Conservation (phyloP, 2,888 invertebrate species). For the Netelia virgata region DNA sequence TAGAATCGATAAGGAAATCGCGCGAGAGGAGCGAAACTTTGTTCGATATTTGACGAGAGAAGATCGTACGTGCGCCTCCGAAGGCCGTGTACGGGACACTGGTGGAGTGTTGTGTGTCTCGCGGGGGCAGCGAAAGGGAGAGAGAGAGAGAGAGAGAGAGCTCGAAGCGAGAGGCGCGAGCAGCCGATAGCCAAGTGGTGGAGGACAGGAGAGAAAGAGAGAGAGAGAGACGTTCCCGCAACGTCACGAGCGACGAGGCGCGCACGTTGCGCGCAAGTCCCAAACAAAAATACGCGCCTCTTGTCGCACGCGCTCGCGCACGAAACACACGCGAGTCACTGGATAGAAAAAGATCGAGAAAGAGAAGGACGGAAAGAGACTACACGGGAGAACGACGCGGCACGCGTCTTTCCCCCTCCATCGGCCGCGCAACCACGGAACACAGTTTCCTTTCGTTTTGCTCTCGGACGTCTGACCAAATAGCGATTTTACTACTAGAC, state of each 20-base stretch:
- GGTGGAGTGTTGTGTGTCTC: slow-evolving; percentile 76
- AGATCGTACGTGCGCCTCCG: slow-evolving; percentile 66
- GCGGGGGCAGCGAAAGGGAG: slow-evolving; percentile 58
- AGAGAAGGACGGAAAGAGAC: background rate
- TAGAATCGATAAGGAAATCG: background rate
- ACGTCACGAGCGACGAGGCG: slow-evolving; percentile 69
- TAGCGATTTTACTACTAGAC: slow-evolving; percentile 46
- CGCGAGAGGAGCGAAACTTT: slow-evolving; percentile 20
- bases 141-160: slow-evolving; percentile 54
- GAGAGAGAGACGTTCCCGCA: slow-evolving; percentile 57
- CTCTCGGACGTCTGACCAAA: slow-evolving; percentile 56
- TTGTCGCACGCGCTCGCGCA: slow-evolving; percentile 67
- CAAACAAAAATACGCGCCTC: slow-evolving; percentile 77
- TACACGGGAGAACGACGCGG: slow-evolving; percentile 38
- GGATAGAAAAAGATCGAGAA: slow-evolving; percentile 1
- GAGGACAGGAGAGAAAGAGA: slow-evolving; percentile 65
- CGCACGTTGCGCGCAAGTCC: slow-evolving; percentile 74
- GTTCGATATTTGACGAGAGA: slow-evolving; percentile 51
- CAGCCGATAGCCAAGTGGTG: slow-evolving; percentile 70
- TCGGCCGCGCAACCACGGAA: background rate
- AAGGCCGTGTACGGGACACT: slow-evolving; percentile 68
- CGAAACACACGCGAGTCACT: slow-evolving; percentile 49
- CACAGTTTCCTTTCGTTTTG: slow-evolving; percentile 11
- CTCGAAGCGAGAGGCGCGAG: slow-evolving; percentile 55
- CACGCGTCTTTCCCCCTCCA: slow-evolving; percentile 49